Evolutionary conservation across 2,888 invertebrate species (phyloP).

Genomic region (Elmis aenea): DNA sequence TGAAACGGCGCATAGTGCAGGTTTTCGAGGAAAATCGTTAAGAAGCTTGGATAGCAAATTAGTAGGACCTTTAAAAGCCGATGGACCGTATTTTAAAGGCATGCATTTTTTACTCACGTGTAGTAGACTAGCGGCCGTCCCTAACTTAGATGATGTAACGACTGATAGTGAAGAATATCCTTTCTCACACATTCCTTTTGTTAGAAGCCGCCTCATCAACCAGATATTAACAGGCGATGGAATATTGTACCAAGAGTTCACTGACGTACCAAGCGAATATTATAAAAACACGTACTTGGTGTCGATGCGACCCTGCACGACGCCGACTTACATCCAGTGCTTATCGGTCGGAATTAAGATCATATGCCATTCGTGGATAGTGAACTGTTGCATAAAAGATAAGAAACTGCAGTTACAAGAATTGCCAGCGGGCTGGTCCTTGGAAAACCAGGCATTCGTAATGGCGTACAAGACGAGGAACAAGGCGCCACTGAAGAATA

Average conservation of each 20-base stretch:
- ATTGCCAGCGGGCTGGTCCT: constrained; percentile 60
- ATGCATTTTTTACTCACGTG: constrained; percentile 57
- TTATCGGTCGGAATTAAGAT: constrained; percentile 61
- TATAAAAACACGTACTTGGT: constrained; percentile 56
- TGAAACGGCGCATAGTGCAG: too few species aligned
- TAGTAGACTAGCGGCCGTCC: constrained; percentile 33
- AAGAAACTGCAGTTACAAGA: constrained; percentile 46
- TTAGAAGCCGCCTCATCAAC: constrained; percentile 54
- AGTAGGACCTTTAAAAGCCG: constrained; percentile 53
- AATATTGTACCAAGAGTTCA: constrained; percentile 51
- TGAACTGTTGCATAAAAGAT: constrained; percentile 53
- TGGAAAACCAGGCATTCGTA: constrained; percentile 47
- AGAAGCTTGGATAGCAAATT: constrained; percentile 49
- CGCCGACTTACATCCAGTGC: constrained; percentile 69
- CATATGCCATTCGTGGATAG: constrained; percentile 68
- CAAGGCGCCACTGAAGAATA: constrained; percentile 35
- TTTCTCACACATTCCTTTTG: constrained; percentile 50
- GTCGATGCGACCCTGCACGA: constrained; percentile 66
- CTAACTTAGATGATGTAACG: constrained; percentile 43
- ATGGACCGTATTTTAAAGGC: constrained; percentile 51
- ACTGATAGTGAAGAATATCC: constrained; percentile 54
- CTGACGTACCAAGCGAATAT: constrained; percentile 48
- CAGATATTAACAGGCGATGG: constrained; percentile 63
- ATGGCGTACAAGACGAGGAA: constrained; percentile 40
- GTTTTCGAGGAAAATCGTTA: too few species aligned